A percentile compares a stretch with the other conserved stretches of the same genome.
These are phyloP conservation scores for Euplagia quadripunctaria DNA, from an alignment of 2,888 invertebrate genomes.

Conservation along the genomic window DNA sequence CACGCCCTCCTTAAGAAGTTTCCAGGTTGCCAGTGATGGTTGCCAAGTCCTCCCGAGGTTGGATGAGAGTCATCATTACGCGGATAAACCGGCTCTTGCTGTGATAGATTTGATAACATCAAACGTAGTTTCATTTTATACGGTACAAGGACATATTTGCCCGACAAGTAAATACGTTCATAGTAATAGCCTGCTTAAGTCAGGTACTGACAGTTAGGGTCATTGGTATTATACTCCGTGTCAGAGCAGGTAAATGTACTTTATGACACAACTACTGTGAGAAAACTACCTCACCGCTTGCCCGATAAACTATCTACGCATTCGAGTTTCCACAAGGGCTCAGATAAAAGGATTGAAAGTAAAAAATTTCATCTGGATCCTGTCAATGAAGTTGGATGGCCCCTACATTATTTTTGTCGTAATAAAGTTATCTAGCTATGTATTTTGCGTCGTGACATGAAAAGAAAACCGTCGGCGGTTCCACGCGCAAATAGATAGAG, in stretches of 20 bases:
- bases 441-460: not conserved
- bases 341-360: not conserved
- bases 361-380: not conserved
- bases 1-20: too few species aligned
- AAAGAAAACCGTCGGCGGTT: not conserved
- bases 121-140: too few species aligned
- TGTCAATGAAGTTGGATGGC: not conserved
- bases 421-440: not conserved
- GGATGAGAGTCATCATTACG: too few species aligned
- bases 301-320: not conserved
- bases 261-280: not conserved
- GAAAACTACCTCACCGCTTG: not conserved
- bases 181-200: too few species aligned
- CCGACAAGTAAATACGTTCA: too few species aligned
- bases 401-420: too few species aligned
- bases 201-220: not conserved
- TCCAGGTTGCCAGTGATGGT: too few species aligned
- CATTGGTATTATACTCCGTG: not conserved
- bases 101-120: too few species aligned
- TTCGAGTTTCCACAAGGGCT: not conserved
- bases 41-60: too few species aligned
- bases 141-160: too few species aligned
- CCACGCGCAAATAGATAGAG: conserved; percentile 7
- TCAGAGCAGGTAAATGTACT: not conserved
- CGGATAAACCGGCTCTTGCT: too few species aligned